These are phyloP conservation scores for Pelochelys cantorii DNA, from an alignment of 2,797 vertebrate genomes.

Conservation along the genomic window DNA sequence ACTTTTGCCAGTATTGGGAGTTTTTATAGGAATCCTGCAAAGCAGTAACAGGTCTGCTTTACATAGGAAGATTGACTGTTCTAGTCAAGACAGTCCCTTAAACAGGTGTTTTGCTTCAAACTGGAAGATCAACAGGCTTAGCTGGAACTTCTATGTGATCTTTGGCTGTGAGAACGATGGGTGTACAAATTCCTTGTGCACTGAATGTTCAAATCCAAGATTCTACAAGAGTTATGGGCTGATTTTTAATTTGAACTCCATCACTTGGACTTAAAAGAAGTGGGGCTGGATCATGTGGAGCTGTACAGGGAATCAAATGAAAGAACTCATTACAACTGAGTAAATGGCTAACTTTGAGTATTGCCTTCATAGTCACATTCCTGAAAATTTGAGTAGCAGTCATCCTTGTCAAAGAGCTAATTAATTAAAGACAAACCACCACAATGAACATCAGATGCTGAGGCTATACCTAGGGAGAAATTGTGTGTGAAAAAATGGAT, in stretches of 20 bases:
- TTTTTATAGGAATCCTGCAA: not conserved
- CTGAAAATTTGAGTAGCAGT: not conserved
- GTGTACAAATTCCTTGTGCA: not conserved
- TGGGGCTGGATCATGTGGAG: not conserved
- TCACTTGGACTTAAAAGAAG: not conserved
- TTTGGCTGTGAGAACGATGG: not conserved
- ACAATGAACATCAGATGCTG: not conserved
- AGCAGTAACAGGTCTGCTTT: not conserved
- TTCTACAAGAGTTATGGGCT: not conserved
- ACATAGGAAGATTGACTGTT: not conserved
- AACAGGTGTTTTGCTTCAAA: not conserved
- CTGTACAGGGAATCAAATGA: not conserved
- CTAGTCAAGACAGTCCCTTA: not conserved
- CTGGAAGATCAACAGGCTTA: not conserved
- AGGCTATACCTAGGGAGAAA: not conserved
- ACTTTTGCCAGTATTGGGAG: not conserved
- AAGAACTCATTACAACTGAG: not conserved
- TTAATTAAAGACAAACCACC: not conserved
- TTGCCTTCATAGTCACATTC: not conserved
- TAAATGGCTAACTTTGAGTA: not conserved
- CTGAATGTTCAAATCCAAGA: not conserved
- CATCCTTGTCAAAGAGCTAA: not conserved
- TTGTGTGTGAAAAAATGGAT: not conserved
- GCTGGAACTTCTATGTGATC: not conserved
- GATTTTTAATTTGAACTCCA: not conserved